Percentiles rank a stretch among this genome's conserved stretches.
These are phyloP conservation scores for Mythimna lalbum DNA, from an alignment of 2,888 invertebrate genomes.

Conservation along the genomic window DNA sequence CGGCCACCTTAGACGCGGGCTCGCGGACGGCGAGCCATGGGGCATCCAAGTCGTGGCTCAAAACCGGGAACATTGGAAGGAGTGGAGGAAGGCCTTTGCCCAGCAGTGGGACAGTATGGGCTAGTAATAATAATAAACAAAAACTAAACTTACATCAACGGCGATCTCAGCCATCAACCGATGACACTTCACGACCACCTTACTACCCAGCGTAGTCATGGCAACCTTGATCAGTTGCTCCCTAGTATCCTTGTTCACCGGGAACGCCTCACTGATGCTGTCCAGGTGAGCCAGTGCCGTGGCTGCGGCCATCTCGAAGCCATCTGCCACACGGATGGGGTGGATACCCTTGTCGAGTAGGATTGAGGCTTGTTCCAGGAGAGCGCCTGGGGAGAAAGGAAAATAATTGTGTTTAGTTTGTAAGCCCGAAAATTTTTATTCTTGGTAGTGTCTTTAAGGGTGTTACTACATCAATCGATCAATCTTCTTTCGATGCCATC, in stretches of 20 bases:
- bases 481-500: no score
- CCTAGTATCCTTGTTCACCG: conserved; percentile 95
- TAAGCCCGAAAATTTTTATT: no score
- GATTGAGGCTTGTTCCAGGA: conserved; percentile 98
- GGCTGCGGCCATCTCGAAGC: conserved; percentile 99
- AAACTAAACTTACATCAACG: conserved; percentile 91
- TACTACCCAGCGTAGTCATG: conserved; percentile 99
- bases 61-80: no score
- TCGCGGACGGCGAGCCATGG: no score
- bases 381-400: conserved; percentile 92
- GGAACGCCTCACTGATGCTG: conserved; percentile 96
- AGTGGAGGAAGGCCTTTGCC: no score
- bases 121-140: no score
- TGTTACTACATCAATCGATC: no score
- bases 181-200: conserved; percentile 99
- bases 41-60: no score
- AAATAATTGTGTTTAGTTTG: not conserved
- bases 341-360: conserved; percentile 99
- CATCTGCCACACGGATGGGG: conserved; percentile 99
- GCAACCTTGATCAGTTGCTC: conserved; percentile 98
- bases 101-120: no score
- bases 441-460: no score
- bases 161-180: conserved; percentile 99
- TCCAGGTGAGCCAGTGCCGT: conserved; percentile 96
- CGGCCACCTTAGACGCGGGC: no score